phyloP scores from a whole-genome alignment of 1,140 invertebrate genomes.

The Neodiprion pinetum region DNA sequence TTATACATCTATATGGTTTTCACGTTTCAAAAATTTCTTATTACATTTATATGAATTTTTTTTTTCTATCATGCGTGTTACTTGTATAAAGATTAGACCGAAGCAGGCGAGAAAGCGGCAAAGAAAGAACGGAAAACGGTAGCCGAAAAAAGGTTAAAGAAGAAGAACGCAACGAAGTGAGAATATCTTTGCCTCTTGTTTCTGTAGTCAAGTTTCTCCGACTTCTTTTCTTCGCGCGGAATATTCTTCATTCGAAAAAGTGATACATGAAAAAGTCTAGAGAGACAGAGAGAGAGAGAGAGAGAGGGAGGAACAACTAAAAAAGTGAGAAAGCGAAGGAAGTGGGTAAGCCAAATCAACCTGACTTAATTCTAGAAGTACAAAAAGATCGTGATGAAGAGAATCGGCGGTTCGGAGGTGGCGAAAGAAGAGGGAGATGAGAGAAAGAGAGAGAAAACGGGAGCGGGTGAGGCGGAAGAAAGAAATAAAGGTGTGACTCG shows the following conservation, averaged over 20 bases:
- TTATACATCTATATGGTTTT: background rate
- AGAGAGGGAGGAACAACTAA: background rate
- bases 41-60: background rate
- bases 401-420: no score
- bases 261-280: background rate
- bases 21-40: background rate
- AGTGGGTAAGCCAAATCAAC: no score
- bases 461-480: background rate
- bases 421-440: no score
- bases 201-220: no score
- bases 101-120: background rate
- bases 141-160: background rate
- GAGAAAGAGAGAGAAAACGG: background rate
- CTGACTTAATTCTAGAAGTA: no score
- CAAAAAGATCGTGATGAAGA: no score
- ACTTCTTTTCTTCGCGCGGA: no score
- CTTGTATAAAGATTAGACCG: background rate
- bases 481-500: conserved; percentile 7
- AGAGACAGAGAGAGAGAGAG: background rate
- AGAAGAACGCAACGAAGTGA: background rate
- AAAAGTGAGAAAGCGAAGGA: no score
- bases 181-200: no score
- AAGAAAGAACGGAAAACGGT: background rate
- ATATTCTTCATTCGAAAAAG: no score
- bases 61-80: background rate